phyloP scores from a whole-genome alignment of 2,113 vertebrate species.

The Heterocephalus glaber region DNA sequence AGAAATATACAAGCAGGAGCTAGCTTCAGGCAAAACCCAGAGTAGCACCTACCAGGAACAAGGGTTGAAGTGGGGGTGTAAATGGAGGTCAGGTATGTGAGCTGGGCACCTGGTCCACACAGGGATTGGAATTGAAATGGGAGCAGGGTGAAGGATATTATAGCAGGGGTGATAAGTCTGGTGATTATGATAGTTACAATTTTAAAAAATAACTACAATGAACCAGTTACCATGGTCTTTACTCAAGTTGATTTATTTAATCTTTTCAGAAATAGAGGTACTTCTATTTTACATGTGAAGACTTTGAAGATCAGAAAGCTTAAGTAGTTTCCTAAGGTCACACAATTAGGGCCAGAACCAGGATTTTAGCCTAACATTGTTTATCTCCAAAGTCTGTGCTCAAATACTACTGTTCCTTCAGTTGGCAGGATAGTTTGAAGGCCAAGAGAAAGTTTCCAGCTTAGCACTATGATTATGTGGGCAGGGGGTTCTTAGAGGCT shows the following conservation, averaged over 20 bases:
- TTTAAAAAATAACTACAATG: neutral
- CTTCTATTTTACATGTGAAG: neutral
- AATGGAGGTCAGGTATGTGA: neutral
- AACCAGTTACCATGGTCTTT: neutral
- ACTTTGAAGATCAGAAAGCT: neutral
- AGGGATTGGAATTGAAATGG: neutral
- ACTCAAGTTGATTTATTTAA: neutral
- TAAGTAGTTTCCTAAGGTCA: neutral
- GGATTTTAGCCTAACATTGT: neutral
- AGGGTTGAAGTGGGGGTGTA: neutral
- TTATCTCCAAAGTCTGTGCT: neutral
- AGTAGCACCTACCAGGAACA: neutral
- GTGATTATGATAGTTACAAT: neutral
- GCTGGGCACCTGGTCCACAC: neutral
- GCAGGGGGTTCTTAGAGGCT: neutral
- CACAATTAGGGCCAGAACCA: neutral
- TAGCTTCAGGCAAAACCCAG: neutral
- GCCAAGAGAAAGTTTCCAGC: neutral
- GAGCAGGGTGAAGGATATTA: neutral
- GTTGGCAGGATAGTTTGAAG: neutral
- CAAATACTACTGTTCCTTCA: neutral
- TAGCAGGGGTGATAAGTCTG: neutral
- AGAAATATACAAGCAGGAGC: slow-evolving; percentile 44
- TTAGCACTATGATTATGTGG: neutral
- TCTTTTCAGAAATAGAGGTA: slow-evolving; percentile 21